Percentiles rank a stretch among this genome's conserved stretches.
These are phyloP conservation scores for Crossaster papposus DNA, from an alignment of 53 echinoderm and acorn worm genomes.

Conservation along the genomic window DNA sequence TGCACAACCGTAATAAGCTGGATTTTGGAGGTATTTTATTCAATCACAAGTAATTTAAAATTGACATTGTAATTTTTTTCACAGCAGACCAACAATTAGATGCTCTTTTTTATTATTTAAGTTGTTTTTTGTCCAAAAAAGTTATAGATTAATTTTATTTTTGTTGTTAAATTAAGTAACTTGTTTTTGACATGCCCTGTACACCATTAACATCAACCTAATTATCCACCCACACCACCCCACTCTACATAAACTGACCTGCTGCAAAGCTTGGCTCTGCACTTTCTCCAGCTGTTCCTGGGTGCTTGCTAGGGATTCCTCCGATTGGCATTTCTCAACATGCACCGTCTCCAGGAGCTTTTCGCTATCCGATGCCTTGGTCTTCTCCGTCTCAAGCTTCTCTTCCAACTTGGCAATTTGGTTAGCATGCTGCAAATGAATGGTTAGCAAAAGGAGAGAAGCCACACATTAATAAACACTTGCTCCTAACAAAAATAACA, in stretches of 20 bases:
- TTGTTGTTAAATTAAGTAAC: too few species aligned
- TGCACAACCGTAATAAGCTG: too few species aligned
- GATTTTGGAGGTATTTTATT: too few species aligned
- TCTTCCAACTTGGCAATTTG: conserved; percentile 21
- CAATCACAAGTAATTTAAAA: too few species aligned
- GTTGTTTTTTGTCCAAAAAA: too few species aligned
- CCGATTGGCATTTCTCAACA: conserved; percentile 11
- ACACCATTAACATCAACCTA: too few species aligned
- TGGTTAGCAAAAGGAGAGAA: neutral
- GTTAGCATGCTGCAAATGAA: conserved; percentile 6
- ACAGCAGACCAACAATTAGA: too few species aligned
- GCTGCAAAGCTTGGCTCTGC: neutral
- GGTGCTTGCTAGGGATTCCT: neutral
- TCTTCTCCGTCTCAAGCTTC: conserved; percentile 13
- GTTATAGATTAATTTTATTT: too few species aligned
- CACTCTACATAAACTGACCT: conserved; percentile 31
- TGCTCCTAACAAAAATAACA: too few species aligned
- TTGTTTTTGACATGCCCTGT: too few species aligned
- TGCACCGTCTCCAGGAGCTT: conserved; percentile 37
- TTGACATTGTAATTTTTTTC: too few species aligned
- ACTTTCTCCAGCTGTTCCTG: conserved; percentile 37
- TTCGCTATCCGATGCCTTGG: neutral
- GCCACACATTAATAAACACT: neutral
- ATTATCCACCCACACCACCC: neutral
- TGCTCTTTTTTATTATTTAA: too few species aligned